A percentile compares a stretch with the other conserved stretches of the same genome.
Conservation (phyloP, 2,888 invertebrate genomes). For the Hypercompe scribonia region DNA sequence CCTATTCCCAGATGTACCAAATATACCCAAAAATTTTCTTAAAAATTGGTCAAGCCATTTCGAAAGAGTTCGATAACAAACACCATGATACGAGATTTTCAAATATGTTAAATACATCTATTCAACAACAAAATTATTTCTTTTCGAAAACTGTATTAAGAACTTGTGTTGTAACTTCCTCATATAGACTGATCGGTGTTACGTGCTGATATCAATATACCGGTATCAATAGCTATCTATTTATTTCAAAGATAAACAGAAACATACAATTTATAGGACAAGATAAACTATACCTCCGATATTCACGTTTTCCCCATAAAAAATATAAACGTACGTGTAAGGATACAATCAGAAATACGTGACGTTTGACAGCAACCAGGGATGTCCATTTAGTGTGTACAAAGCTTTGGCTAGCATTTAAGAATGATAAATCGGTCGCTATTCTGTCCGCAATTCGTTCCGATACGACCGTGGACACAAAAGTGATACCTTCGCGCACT, state of each 20-base stretch:
- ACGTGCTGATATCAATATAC: constrained; percentile 10
- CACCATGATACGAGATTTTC: too few species aligned
- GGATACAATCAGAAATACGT: constrained; percentile 72
- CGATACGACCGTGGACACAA: constrained; percentile 72
- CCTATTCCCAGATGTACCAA: too few species aligned
- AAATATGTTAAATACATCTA: too few species aligned
- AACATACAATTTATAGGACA: constrained; percentile 15
- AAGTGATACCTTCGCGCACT: constrained; percentile 70
- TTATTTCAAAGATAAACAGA: constrained; percentile 7
- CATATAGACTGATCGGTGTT: not conserved
- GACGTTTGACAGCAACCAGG: constrained; percentile 74
- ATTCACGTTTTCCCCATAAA: constrained; percentile 25
- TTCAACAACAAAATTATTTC: too few species aligned
- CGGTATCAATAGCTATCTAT: constrained; percentile 15
- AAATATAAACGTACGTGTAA: constrained; percentile 62
- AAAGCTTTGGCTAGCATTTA: constrained; percentile 76
- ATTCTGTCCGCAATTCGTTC: constrained; percentile 83
- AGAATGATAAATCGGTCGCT: constrained; percentile 83
- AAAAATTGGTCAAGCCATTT: too few species aligned
- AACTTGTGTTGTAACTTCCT: not conserved
- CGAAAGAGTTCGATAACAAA: too few species aligned
- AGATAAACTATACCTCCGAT: constrained; percentile 23
- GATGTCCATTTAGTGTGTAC: constrained; percentile 80
- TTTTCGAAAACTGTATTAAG: too few species aligned
- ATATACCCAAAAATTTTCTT: too few species aligned